These are phyloP conservation scores for Philhelius pedissequus DNA, from an alignment of 2,888 invertebrate genomes.

Conservation along the genomic window DNA sequence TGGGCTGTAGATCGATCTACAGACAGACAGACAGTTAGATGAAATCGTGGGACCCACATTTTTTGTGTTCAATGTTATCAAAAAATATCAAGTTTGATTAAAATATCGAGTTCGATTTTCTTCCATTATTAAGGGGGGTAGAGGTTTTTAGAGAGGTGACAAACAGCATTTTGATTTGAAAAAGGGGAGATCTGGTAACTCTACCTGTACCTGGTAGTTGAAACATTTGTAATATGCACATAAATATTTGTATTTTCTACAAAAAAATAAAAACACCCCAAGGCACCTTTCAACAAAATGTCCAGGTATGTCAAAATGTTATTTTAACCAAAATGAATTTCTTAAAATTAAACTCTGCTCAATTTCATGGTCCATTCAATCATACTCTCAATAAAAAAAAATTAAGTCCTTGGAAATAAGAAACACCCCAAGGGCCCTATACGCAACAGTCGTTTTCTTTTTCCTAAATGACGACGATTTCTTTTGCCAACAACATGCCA, in stretches of 20 bases:
- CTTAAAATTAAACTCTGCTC: conserved; percentile 11
- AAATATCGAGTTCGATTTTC: too few species aligned
- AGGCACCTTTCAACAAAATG: neutral
- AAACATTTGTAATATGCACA: neutral
- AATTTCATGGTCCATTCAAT: conserved; percentile 45
- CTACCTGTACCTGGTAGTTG: neutral
- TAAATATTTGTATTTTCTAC: neutral
- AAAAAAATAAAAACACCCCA: neutral
- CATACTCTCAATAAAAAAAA: conserved; percentile 6
- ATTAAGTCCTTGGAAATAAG: neutral
- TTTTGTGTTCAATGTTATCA: too few species aligned
- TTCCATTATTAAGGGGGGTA: too few species aligned
- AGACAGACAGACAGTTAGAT: too few species aligned
- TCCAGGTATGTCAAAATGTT: conserved; percentile 37
- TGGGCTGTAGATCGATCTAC: too few species aligned
- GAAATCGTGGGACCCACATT: too few species aligned
- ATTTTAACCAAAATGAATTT: conserved; percentile 32
- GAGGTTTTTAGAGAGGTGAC: too few species aligned
- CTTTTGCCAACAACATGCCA: conserved; percentile 47
- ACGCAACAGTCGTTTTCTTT: neutral
- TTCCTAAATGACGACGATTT: neutral
- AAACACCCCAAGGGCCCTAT: neutral
- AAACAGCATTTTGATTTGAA: too few species aligned
- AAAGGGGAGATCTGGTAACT: too few species aligned
- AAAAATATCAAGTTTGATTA: too few species aligned